Evolutionary conservation across 2,113 vertebrate species (phyloP), one percentile per base, ranked within the genome.

Genomic region (Corynorhinus townsendii): DNA sequence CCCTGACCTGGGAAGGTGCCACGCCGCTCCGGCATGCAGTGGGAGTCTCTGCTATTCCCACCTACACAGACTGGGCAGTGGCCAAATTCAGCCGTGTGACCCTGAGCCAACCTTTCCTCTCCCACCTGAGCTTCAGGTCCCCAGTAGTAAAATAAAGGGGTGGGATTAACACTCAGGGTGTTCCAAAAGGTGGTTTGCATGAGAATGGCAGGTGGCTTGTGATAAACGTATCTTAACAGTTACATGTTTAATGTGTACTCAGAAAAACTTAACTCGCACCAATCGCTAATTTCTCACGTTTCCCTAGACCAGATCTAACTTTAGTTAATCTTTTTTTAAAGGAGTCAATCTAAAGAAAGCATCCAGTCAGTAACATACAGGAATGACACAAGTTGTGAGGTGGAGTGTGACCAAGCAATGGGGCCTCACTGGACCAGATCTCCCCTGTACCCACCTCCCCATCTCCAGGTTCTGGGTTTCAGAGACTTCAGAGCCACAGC

Each of bases 21-120:
- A 0, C 5, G 52, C 33, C 19, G 3, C 43, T 54, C 5, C 0
- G 26, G n/a, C 52, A 38, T 3, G 40, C 7, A 2, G 11, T 52
- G n/a, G 66, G 24, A 26, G 15, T 2, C 0, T 1, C 0, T 3
- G 22, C 59, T 28, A 7, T 11, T 8, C 28, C 35, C 28, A 84
- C 9, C 47, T 11, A 14, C 43, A 59, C 26, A 30, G 52, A 28
- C 43, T 7, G 7, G 52, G 28, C 9, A 9, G 14, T 4, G 52
- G 82, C n/a, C 68, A 1, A 0, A 24, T 38, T 72, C 83, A 33
- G 45, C 76, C 17, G 9, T 3, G 4, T 43, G 49, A 71, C 64
- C n/a, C 59, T 49, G 11, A 66, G 28, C 9, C n/a, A 45, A 33
- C n/a, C 59, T 30, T 28, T 62, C 17, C n/a, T 3, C 22, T 45